phyloP scores from a whole-genome alignment of 2,113 vertebrate genomes.

The Phyllostomus discolor region DNA sequence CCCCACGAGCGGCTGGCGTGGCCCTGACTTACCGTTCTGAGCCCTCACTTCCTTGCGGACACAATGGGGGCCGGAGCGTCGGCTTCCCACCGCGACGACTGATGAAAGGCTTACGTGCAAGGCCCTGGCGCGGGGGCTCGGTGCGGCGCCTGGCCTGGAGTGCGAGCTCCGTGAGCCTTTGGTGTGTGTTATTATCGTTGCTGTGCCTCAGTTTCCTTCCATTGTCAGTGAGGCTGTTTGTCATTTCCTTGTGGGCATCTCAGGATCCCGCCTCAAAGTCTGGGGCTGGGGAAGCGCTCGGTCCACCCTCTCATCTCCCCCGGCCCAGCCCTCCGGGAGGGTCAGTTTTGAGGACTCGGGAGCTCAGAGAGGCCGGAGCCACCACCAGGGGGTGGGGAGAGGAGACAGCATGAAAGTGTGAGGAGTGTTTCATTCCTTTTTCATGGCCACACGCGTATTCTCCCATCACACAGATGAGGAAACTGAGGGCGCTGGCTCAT shows the following conservation, averaged over 20 bases:
- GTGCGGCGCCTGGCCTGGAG: background rate
- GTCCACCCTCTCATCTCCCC: background rate
- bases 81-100: rapidly evolving
- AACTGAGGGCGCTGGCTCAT: rapidly evolving
- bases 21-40: background rate
- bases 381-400: background rate
- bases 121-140: background rate
- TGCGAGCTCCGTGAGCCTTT: background rate
- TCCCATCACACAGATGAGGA: background rate
- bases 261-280: background rate
- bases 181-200: background rate
- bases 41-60: background rate
- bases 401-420: background rate
- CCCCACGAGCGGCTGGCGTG: background rate
- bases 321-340: background rate
- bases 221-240: background rate
- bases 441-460: rapidly evolving
- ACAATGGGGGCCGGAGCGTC: rapidly evolving
- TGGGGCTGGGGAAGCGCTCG: background rate
- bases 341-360: background rate
- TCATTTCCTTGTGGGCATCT: conserved; percentile 17
- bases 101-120: background rate
- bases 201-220: conserved; percentile 39
- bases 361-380: background rate
- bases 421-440: background rate